Evolutionary conservation across 2,888 invertebrate genomes (phyloP), one percentile per base, ranked within the genome.

Genomic region (Scaptomyza polygonia): DNA sequence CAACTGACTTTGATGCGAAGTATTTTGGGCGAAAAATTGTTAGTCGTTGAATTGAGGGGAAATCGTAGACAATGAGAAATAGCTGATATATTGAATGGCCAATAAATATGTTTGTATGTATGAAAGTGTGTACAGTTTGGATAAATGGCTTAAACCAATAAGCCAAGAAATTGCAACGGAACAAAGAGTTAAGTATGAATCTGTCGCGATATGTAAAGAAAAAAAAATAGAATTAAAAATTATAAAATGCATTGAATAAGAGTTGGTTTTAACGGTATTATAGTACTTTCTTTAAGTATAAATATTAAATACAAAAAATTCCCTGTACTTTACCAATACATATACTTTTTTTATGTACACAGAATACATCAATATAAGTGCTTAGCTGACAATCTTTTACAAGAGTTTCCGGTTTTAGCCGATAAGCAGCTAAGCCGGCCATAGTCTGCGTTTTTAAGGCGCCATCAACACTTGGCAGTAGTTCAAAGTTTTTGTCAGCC

Each of bases 401-500:
- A 58, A 73, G 63, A 54, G 39, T 58, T 67, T 84, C 73, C 68
- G 57, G 14, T 18, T 34, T 56, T 67, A 45, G 34, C 66, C 78
- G 66, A 70, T 76, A 73, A 67, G 77, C 56, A 65, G 64, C 59
- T 53, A 49, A 55, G 14, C 14, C 30, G 25, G 11, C 52, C 63
- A 39, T 59, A 67, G 66, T 69, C 79, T 66, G 39, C 59, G 7
- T 55, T 77, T 55, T 77, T 66, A 62, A 67, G 85, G 81, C 78
- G 88, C 73, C 81, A 84, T 42, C 63, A 44, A 67, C 70, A 74
- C 70, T 81, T 87, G 85, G 83, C 85, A 86, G 72, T 51, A 70
- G 81, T 84, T 88, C 88, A 88, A 86, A 84, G 78, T 80, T 87
- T 62, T 5, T 29, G 16, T 49, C 42, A 9, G 27, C 29, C 52